These are phyloP conservation scores for Sebastes cheni DNA, from an alignment of 2,797 vertebrate genomes.

Conservation along the genomic window DNA sequence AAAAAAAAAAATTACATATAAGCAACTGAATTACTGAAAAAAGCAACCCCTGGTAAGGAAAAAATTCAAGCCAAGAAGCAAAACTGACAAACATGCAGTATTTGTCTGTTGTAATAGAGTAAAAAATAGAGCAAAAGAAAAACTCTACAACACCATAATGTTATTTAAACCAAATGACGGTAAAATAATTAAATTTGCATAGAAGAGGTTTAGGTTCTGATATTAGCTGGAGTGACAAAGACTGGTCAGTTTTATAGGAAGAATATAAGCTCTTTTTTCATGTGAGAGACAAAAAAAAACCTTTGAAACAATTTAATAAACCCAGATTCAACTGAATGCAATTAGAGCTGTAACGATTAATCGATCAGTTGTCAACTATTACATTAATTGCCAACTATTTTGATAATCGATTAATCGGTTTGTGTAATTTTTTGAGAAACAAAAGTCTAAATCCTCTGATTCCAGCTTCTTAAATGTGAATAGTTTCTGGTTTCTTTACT, in stretches of 20 bases:
- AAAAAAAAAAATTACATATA: not conserved
- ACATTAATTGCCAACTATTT: no score
- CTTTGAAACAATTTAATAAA: not conserved
- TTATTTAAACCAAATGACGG: not conserved
- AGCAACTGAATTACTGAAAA: not conserved
- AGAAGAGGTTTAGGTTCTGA: not conserved
- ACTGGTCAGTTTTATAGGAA: not conserved
- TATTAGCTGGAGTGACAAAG: not conserved
- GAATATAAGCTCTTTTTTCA: not conserved
- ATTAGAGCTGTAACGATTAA: no score
- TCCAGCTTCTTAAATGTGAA: no score
- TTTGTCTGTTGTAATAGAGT: not conserved
- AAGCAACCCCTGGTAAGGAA: not conserved
- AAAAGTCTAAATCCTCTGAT: no score
- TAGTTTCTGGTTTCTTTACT: no score
- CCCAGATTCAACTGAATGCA: not conserved
- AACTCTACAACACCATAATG: not conserved
- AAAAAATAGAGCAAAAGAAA: not conserved
- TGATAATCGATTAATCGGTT: no score
- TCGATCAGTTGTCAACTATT: no score
- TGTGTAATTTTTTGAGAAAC: no score
- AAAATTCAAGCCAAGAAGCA: not conserved
- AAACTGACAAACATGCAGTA: not conserved
- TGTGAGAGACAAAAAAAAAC: not conserved
- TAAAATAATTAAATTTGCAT: not conserved